Conservation (phyloP, 1,140 invertebrate species). For the Drosophila repletoides region DNA sequence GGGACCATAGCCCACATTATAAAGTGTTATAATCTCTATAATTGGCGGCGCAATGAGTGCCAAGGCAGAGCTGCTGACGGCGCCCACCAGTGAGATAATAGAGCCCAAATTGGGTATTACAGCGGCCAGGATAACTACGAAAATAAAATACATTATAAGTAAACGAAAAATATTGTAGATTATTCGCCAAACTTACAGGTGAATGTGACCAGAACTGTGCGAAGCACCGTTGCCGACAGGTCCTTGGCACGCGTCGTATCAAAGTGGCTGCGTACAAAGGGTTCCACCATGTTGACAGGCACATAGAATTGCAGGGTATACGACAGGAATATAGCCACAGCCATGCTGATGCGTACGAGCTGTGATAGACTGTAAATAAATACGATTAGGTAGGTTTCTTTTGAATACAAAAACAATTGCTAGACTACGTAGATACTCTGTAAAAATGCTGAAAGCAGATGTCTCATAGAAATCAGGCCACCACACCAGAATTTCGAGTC, state of each 20-base stretch:
- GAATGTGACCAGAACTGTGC: slow-evolving; percentile 88
- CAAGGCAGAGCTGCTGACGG: slow-evolving; percentile 93
- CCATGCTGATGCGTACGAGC: slow-evolving; percentile 91
- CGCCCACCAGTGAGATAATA: slow-evolving; percentile 95
- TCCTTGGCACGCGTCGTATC: slow-evolving; percentile 84
- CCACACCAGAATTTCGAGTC: too few relatives aligned
- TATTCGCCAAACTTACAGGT: slow-evolving; percentile 87
- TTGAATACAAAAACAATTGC: too few relatives aligned
- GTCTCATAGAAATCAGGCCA: too few relatives aligned
- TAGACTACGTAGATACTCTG: too few relatives aligned
- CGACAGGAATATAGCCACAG: slow-evolving; percentile 92
- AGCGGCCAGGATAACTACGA: slow-evolving; percentile 90
- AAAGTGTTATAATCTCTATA: slow-evolving; percentile 93
- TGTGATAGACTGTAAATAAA: slow-evolving; percentile 88
- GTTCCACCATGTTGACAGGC: slow-evolving; percentile 94
- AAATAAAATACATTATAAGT: slow-evolving; percentile 50
- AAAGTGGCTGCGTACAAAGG: slow-evolving; percentile 86
- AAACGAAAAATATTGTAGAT: not conserved
- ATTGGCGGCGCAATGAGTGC: slow-evolving; percentile 95
- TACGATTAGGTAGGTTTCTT: too few relatives aligned
- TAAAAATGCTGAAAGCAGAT: too few relatives aligned
- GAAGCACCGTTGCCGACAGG: slow-evolving; percentile 87
- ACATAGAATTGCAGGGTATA: slow-evolving; percentile 97
- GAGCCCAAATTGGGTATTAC: slow-evolving; percentile 93
- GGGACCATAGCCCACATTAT: slow-evolving; percentile 86